Evolutionary conservation across 2,888 invertebrate species (phyloP).

Genomic region (Dryobota labecula): DNA sequence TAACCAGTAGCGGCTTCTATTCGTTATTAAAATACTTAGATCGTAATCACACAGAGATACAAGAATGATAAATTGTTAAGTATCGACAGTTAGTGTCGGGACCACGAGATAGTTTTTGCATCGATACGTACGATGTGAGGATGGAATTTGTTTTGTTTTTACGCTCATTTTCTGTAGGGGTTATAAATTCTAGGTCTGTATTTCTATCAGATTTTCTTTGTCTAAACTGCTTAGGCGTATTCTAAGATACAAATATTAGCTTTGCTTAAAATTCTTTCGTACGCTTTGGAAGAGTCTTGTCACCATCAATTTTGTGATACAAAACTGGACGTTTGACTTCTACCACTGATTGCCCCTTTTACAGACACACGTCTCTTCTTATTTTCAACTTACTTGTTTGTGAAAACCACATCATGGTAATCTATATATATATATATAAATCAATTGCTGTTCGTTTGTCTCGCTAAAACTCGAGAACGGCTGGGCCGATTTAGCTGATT

Average conservation of each 20-base stretch:
- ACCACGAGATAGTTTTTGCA: constrained; percentile 57
- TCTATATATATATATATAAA: too few species aligned
- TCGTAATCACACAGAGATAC: constrained; percentile 70
- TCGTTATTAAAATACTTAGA: constrained; percentile 75
- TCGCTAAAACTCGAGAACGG: too few species aligned
- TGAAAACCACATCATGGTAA: not conserved
- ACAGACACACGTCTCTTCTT: not conserved
- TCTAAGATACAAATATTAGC: not conserved
- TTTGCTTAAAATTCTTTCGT: not conserved
- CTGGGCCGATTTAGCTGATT: too few species aligned
- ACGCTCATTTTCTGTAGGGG: constrained; percentile 11
- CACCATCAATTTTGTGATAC: not conserved
- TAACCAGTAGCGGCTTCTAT: constrained; percentile 80
- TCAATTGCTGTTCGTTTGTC: too few species aligned
- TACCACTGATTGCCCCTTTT: not conserved
- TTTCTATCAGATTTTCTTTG: not conserved
- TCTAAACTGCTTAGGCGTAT: not conserved
- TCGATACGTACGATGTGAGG: constrained; percentile 30
- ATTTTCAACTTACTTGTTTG: not conserved
- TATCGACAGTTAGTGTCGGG: constrained; percentile 57
- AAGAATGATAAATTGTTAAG: constrained; percentile 67
- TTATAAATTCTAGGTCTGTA: constrained; percentile 6
- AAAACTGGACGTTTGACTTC: not conserved
- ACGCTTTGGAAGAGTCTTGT: not conserved
- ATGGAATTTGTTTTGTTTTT: constrained; percentile 35